Evolutionary conservation across 1,140 invertebrate species (phyloP).

Genomic region (Pogonomyrmex barbatus): DNA sequence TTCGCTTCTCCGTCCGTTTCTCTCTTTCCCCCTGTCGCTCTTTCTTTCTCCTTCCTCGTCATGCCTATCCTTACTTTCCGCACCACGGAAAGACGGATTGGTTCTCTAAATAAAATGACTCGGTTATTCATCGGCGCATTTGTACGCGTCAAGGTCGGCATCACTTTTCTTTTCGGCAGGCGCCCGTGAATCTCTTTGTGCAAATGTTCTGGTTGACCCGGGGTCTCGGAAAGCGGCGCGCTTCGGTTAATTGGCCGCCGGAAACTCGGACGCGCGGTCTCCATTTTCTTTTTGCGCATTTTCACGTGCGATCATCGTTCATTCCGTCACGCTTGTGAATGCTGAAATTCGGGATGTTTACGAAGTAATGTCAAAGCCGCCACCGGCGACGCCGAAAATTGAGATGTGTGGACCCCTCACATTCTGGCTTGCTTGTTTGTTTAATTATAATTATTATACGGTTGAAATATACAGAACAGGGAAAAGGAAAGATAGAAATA

Average conservation of each 20-base stretch:
- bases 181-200: conserved; percentile 70
- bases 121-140: conserved; percentile 86
- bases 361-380: conserved; percentile 55
- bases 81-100: conserved; percentile 83
- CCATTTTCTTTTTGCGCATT: conserved; percentile 55
- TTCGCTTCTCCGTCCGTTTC: conserved; percentile 8
- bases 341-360: conserved; percentile 36
- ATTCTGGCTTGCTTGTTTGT: not conserved
- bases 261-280: conserved; percentile 58
- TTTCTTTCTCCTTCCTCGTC: conserved; percentile 50
- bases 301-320: conserved; percentile 43
- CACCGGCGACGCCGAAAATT: conserved; percentile 14
- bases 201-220: conserved; percentile 26
- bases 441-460: conserved; percentile 14
- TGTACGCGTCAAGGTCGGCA: conserved; percentile 82
- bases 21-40: conserved; percentile 19
- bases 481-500: not conserved
- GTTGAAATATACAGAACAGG: not conserved
- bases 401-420: not conserved
- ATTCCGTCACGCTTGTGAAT: conserved; percentile 62
- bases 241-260: conserved; percentile 72
- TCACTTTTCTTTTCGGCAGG: conserved; percentile 70
- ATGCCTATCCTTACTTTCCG: conserved; percentile 53
- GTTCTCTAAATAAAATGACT: conserved; percentile 86
- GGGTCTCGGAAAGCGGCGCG: conserved; percentile 21